Conservation (phyloP, 2,888 invertebrate genomes). For the Gibbula magus region DNA sequence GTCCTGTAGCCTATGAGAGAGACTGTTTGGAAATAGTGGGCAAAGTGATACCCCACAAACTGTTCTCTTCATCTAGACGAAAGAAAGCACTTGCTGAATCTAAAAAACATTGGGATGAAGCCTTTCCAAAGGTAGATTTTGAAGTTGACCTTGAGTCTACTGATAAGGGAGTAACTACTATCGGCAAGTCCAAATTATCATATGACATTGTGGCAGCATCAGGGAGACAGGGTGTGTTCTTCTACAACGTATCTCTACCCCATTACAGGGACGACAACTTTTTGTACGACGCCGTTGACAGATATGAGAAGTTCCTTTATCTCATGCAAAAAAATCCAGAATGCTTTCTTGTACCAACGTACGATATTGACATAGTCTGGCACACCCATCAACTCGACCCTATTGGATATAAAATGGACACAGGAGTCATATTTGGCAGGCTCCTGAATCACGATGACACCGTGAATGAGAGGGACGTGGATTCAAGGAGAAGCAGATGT, state of each 20-base stretch:
- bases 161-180: neutral
- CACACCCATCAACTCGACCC: conserved; percentile 76
- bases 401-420: conserved; percentile 62
- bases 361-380: conserved; percentile 77
- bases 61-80: too few relatives aligned
- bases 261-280: conserved; percentile 76
- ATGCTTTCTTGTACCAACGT: conserved; percentile 76
- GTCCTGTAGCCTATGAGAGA: conserved; percentile 61
- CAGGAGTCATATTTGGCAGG: conserved; percentile 50
- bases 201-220: neutral
- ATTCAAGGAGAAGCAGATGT: conserved; percentile 73
- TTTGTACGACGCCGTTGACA: conserved; percentile 43
- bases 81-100: neutral
- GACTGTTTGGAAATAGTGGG: conserved; percentile 61
- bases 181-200: neutral
- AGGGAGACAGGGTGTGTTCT: neutral
- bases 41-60: conserved; percentile 69
- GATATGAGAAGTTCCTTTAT: conserved; percentile 66
- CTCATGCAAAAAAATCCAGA: conserved; percentile 74
- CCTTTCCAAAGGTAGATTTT: neutral
- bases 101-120: neutral
- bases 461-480: conserved; percentile 75
- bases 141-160: neutral
- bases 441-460: conserved; percentile 77
- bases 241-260: conserved; percentile 73